Evolutionary conservation across 2,888 invertebrate species (phyloP).

Genomic region (Drosophila nigricruria): DNA sequence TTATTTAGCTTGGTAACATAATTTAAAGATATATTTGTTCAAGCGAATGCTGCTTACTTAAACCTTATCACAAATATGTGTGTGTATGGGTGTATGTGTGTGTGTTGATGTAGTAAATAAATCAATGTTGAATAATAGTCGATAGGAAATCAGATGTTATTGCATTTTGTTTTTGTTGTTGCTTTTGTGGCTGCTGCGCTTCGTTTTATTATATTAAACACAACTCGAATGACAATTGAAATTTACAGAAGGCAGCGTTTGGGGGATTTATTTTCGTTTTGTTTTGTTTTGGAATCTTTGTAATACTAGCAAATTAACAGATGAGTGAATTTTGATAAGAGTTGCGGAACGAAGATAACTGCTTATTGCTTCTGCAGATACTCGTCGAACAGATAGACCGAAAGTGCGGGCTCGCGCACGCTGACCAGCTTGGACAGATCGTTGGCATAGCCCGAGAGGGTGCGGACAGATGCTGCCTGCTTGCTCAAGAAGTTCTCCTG

Average conservation of each 20-base stretch:
- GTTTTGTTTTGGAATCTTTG: constrained; percentile 24
- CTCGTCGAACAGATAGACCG: constrained; percentile 92
- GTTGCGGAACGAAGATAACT: constrained; percentile 24
- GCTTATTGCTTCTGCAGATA: constrained; percentile 84
- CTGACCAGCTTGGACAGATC: constrained; percentile 90
- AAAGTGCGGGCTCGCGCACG: constrained; percentile 87
- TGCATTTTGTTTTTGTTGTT: constrained; percentile 34
- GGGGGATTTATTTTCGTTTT: constrained; percentile 12
- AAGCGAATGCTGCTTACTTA: constrained; percentile 64
- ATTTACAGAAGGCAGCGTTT: constrained; percentile 44
- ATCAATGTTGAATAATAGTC: constrained; percentile 53
- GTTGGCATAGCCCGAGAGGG: constrained; percentile 90
- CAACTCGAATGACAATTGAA: constrained; percentile 57
- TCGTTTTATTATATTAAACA: constrained; percentile 60
- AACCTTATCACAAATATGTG: constrained; percentile 66
- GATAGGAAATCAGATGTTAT: constrained; percentile 54
- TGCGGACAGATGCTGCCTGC: constrained; percentile 89
- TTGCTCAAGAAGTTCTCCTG: constrained; percentile 91
- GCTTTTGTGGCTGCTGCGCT: constrained; percentile 54
- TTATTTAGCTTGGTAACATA: constrained; percentile 65
- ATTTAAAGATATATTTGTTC: constrained; percentile 71
- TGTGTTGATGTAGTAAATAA: constrained; percentile 34
- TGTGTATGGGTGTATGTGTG: constrained; percentile 28
- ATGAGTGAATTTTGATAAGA: constrained; percentile 46
- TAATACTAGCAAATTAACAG: constrained; percentile 50